Conservation (phyloP, 2,797 vertebrate genomes). For the Podarcis siculus region DNA sequence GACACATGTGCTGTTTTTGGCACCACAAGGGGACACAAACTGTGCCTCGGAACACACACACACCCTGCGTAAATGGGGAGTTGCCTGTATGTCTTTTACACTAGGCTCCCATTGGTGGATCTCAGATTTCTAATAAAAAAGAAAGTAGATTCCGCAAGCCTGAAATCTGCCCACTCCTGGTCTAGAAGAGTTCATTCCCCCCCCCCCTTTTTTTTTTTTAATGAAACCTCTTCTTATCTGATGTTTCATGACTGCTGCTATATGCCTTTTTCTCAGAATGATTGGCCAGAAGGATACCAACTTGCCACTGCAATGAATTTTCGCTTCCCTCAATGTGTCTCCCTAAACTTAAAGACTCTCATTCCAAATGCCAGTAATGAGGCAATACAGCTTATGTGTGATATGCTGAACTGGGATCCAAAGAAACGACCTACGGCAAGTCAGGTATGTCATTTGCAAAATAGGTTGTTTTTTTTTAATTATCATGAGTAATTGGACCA, state of each 20-base stretch:
- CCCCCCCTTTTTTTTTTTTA: background rate
- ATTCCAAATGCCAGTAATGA: conserved; percentile 96
- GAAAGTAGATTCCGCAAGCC: no score
- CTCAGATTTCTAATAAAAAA: no score
- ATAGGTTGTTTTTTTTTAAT: background rate
- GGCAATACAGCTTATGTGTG: conserved; percentile 90
- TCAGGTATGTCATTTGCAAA: conserved; percentile 80
- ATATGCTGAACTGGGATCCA: conserved; percentile 93
- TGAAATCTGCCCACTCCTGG: background rate
- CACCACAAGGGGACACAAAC: no score
- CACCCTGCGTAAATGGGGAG: no score
- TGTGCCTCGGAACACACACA: no score
- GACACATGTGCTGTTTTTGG: no score
- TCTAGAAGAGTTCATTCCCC: background rate
- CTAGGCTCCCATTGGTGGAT: no score
- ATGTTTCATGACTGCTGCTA: background rate
- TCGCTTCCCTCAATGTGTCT: conserved; percentile 95
- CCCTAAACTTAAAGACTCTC: conserved; percentile 93
- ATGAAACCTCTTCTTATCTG: background rate
- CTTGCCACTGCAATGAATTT: conserved; percentile 95
- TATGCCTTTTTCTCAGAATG: conserved; percentile 78
- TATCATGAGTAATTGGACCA: no score
- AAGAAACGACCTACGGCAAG: conserved; percentile 94
- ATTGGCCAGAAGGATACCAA: conserved; percentile 96
- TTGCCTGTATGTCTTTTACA: no score